Conservation (phyloP, 2,888 invertebrate genomes). For the Lasioglossum villosulum region DNA sequence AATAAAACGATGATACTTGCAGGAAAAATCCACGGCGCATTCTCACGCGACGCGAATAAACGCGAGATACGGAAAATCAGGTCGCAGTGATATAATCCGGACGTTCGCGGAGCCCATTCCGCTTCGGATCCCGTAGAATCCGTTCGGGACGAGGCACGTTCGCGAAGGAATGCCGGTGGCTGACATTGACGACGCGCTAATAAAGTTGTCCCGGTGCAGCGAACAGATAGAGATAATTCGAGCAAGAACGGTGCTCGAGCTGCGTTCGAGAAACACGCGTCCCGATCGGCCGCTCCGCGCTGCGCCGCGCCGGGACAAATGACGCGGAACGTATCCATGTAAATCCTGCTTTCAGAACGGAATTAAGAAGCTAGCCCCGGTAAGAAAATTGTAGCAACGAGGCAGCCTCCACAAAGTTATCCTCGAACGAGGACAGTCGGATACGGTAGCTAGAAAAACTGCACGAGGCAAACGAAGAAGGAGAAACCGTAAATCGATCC, state of each 20-base stretch:
- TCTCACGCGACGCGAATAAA: neutral
- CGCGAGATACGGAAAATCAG: neutral
- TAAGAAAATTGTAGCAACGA: conserved; percentile 11
- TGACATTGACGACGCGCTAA: conserved; percentile 17
- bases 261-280: neutral
- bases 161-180: conserved; percentile 6
- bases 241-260: conserved; percentile 7
- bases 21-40: neutral
- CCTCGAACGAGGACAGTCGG: neutral
- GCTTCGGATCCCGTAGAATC: neutral
- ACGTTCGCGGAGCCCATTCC: neutral
- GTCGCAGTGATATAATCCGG: neutral
- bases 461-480: neutral
- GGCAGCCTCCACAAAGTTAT: neutral
- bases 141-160: neutral
- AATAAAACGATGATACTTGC: neutral
- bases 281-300: neutral
- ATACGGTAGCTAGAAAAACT: neutral
- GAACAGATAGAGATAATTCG: conserved; percentile 11
- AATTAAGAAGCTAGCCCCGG: conserved; percentile 11
- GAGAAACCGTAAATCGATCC: conserved; percentile 27
- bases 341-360: conserved; percentile 20
- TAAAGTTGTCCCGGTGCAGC: conserved; percentile 29
- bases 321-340: conserved; percentile 38
- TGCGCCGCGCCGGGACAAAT: neutral